Base-by-base conservation (phyloP, 2,888 invertebrate species). In the Pachliopta kotzebuea region DNA sequence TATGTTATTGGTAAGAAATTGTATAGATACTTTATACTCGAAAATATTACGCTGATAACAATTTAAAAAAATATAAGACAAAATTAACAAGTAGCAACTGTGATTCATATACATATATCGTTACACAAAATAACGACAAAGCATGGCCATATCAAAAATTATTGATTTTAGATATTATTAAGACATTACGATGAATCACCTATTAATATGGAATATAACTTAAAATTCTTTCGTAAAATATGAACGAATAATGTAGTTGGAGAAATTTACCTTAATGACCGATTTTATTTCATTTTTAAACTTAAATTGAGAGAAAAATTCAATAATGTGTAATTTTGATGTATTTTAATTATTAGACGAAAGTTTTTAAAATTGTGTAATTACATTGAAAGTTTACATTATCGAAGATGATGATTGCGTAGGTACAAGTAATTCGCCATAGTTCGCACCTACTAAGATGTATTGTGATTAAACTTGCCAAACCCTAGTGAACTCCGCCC, bases 81-180 rank as follows among this genome's bases (percentile, higher is more conserved):
- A 84, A 80, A 71, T 70, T 74, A 81, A 82, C 70, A 82, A 78
- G 80, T 85, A 86, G 87, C 78, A 81, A 87, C 88, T 90, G 90
- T 90, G 90, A 91, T 90, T 84, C 78, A 85, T 83, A 88, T 86
- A 88, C 86, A 86, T 86, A 88, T 88, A 86, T 79, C 83, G 86
- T 87, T 85, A 84, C 81, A 75, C 70, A 70, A 75, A 72, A 77
- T 85, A 82, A 84, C 88, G 84, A 85, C 77, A 78, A 83, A 76
- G 82, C 85, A 86, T 85, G 84, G 90, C 90, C 90, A 91, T 90
- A 91, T 90, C 90, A 89, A 84, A 84, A 85, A 82, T 79, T 81
- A 83, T 84, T 85, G 80, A 80, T 85, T 86, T 83, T 83, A 83
- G 80, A 79, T 84, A 84, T 82, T 73, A 76, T 78, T 84, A 84